Conservation (phyloP, 2,797 vertebrate genomes). For the Lepilemur ruficaudatus region DNA sequence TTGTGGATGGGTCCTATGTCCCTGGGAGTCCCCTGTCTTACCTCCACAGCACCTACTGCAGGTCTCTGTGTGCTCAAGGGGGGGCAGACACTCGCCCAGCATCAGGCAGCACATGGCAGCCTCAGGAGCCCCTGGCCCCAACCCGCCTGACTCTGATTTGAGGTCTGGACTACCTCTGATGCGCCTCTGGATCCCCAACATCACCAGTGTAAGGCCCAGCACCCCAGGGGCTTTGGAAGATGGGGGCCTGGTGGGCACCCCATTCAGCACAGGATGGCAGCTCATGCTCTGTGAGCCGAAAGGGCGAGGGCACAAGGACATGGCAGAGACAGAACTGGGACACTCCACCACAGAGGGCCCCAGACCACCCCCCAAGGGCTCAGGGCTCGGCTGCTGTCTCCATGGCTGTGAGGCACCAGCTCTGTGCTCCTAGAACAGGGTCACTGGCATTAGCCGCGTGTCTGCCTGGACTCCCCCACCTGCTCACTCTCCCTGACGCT, state of each 20-base stretch:
- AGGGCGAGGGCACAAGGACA: too few species aligned
- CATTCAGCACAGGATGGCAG: too few species aligned
- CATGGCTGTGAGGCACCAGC: not conserved
- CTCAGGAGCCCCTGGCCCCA: not conserved
- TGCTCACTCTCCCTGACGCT: not conserved
- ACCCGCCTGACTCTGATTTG: not conserved
- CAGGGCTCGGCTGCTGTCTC: not conserved
- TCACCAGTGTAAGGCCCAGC: not conserved
- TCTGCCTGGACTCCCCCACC: not conserved
- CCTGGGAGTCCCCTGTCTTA: not conserved
- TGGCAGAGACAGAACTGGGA: not conserved
- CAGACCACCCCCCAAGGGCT: not conserved
- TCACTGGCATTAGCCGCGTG: fast-evolving
- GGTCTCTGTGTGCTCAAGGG: not conserved
- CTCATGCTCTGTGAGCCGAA: not conserved
- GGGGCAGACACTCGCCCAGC: not conserved
- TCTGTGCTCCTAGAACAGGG: not conserved
- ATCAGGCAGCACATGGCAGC: not conserved
- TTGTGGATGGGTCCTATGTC: not conserved
- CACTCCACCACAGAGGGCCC: too few species aligned
- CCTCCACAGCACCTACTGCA: not conserved
- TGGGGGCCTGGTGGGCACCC: not conserved
- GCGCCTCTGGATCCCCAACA: not conserved
- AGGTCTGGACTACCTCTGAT: not conserved
- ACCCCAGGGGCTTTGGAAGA: not conserved